These are phyloP conservation scores for Gobio occitaniae DNA, from an alignment of 2,797 vertebrate species.

Conservation along the genomic window DNA sequence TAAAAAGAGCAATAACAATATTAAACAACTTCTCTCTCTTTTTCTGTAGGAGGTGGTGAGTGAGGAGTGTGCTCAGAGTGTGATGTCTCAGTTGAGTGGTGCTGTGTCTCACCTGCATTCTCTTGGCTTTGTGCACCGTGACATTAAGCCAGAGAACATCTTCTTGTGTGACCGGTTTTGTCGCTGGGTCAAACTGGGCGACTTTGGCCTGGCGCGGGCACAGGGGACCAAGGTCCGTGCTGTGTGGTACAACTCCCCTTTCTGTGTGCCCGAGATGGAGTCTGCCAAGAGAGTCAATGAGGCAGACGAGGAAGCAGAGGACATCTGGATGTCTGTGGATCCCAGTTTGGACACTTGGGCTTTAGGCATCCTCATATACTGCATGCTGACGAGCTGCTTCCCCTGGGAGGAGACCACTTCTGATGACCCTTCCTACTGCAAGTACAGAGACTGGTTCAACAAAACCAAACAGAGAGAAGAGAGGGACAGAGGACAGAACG, in stretches of 20 bases:
- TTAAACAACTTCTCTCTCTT: constrained; percentile 48
- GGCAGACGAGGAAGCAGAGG: constrained; percentile 69
- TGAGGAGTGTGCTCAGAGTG: constrained; percentile 83
- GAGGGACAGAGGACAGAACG: neutral
- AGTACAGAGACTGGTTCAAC: constrained; percentile 85
- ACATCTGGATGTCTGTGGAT: constrained; percentile 84
- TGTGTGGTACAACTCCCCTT: constrained; percentile 85
- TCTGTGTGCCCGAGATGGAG: constrained; percentile 81
- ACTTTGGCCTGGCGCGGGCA: constrained; percentile 88
- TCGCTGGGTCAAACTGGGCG: constrained; percentile 88
- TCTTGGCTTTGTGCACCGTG: constrained; percentile 91
- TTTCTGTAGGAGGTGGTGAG: constrained; percentile 82
- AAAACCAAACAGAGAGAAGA: constrained; percentile 63
- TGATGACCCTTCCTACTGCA: constrained; percentile 85
- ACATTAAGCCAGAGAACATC: constrained; percentile 96
- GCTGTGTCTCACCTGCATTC: constrained; percentile 92
- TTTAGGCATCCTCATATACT: constrained; percentile 90
- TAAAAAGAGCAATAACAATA: neutral
- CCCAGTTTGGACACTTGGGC: constrained; percentile 91
- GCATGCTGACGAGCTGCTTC: constrained; percentile 93
- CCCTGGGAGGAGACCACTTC: constrained; percentile 92
- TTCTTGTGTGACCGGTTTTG: constrained; percentile 87
- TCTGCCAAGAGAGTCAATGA: constrained; percentile 66
- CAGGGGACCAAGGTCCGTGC: constrained; percentile 69
- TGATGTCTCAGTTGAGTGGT: constrained; percentile 88